A percentile compares a stretch with the other conserved stretches of the same genome.
Conservation (phyloP, 2,113 vertebrate genomes). For the Tyto alba region DNA sequence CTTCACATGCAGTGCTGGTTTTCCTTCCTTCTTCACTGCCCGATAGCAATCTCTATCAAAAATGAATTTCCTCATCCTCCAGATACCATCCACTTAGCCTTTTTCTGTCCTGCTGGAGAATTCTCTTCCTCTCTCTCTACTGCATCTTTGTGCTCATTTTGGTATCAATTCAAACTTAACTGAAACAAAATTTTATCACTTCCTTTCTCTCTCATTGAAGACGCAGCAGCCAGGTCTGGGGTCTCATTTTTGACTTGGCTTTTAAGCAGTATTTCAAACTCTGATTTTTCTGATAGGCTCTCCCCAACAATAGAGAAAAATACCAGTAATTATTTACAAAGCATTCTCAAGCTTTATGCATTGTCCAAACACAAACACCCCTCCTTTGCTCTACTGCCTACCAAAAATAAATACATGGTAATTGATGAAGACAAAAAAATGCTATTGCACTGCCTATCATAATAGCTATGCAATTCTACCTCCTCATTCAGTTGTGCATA, state of each 20-base stretch:
- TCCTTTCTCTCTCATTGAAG: background rate
- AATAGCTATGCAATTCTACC: background rate
- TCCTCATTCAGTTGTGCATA: background rate
- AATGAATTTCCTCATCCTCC: background rate
- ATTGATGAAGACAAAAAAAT: background rate
- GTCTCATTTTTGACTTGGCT: background rate
- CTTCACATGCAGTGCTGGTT: background rate
- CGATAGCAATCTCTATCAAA: background rate
- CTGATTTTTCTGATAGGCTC: background rate
- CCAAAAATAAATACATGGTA: background rate
- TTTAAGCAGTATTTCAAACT: background rate
- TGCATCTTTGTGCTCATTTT: background rate
- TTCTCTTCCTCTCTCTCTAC: background rate
- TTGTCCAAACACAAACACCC: background rate
- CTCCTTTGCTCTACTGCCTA: background rate
- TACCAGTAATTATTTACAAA: background rate
- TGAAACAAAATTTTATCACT: background rate
- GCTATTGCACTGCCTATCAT: background rate
- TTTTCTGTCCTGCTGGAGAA: background rate
- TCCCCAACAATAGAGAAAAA: background rate
- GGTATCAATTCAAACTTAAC: background rate
- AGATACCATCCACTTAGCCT: background rate
- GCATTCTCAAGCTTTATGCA: background rate
- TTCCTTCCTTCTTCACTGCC: background rate
- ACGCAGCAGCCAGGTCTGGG: background rate